phyloP scores from a whole-genome alignment of 30 jellyfish, hydroid and myxozoan genomes.

The Chironex yamaguchii region DNA sequence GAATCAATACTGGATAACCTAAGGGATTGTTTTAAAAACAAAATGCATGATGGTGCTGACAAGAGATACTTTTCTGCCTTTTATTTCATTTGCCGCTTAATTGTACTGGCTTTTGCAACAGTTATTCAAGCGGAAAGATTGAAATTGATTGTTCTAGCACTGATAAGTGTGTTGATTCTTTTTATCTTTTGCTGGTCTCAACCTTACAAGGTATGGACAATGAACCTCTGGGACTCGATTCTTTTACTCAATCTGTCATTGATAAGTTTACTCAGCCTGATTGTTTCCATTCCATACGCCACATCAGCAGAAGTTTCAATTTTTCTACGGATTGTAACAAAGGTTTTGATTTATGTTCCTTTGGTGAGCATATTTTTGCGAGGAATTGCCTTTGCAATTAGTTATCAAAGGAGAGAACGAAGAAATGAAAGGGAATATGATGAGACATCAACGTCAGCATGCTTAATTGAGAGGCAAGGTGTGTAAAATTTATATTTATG shows the following conservation, averaged over 20 bases:
- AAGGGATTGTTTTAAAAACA: slow-evolving; percentile 73
- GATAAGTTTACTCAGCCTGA: slow-evolving; percentile 72
- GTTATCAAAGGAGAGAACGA: neutral
- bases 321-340: neutral
- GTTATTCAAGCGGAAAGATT: slow-evolving; percentile 74
- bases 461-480: no score
- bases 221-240: slow-evolving; percentile 88
- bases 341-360: slow-evolving; percentile 74
- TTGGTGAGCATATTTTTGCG: slow-evolving; percentile 45
- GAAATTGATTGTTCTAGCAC: slow-evolving; percentile 71
- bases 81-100: slow-evolving; percentile 80
- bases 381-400: slow-evolving; percentile 26
- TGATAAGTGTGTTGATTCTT: slow-evolving; percentile 68
- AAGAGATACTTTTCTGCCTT: slow-evolving; percentile 80
- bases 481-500: no score
- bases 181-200: slow-evolving; percentile 76
- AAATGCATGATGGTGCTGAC: slow-evolving; percentile 6
- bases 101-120: slow-evolving; percentile 57
- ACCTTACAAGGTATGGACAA: slow-evolving; percentile 82
- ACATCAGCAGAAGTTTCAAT: slow-evolving; percentile 23
- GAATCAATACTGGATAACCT: slow-evolving; percentile 74
- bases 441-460: no score
- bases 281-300: slow-evolving; percentile 77
- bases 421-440: neutral
- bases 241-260: slow-evolving; percentile 78